Evolutionary conservation across 1,140 invertebrate species (phyloP).

Genomic region (Dendrolimus kikuchii): DNA sequence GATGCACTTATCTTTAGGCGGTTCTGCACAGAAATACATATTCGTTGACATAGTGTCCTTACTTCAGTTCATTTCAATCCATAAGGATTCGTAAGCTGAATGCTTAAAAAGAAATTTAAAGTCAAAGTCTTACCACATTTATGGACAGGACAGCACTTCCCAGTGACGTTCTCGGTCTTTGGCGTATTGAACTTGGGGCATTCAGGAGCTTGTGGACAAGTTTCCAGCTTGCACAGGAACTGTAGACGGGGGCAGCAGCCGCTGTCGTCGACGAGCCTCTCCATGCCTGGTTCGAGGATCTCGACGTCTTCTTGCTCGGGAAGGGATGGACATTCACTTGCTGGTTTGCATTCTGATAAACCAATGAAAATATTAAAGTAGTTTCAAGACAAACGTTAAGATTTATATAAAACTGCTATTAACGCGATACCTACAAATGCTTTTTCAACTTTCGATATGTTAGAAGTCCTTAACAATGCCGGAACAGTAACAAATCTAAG

Average conservation of each 20-base stretch:
- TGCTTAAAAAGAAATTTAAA: neutral
- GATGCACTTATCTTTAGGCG: conserved; percentile 80
- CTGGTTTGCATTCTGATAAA: conserved; percentile 77
- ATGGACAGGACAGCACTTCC: conserved; percentile 77
- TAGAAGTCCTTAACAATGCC: too few species aligned
- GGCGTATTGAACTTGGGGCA: conserved; percentile 76
- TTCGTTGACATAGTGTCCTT: neutral
- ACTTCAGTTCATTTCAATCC: too few species aligned
- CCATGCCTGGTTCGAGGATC: conserved; percentile 75
- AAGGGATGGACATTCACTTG: conserved; percentile 76
- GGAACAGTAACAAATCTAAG: too few species aligned
- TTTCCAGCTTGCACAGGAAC: conserved; percentile 74
- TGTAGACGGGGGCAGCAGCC: conserved; percentile 80
- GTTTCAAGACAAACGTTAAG: neutral
- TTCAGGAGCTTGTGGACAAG: conserved; percentile 71
- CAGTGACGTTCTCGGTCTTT: conserved; percentile 48
- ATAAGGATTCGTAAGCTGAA: too few species aligned
- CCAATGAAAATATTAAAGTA: neutral
- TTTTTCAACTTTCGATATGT: too few species aligned
- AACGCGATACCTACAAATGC: too few species aligned
- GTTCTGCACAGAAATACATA: conserved; percentile 56
- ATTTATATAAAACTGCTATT: too few species aligned
- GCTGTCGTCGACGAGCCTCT: conserved; percentile 69
- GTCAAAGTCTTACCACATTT: conserved; percentile 73
- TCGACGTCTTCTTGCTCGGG: conserved; percentile 52